These are phyloP conservation scores for Drosophila recens DNA, from an alignment of 2,888 invertebrate species.

Conservation along the genomic window DNA sequence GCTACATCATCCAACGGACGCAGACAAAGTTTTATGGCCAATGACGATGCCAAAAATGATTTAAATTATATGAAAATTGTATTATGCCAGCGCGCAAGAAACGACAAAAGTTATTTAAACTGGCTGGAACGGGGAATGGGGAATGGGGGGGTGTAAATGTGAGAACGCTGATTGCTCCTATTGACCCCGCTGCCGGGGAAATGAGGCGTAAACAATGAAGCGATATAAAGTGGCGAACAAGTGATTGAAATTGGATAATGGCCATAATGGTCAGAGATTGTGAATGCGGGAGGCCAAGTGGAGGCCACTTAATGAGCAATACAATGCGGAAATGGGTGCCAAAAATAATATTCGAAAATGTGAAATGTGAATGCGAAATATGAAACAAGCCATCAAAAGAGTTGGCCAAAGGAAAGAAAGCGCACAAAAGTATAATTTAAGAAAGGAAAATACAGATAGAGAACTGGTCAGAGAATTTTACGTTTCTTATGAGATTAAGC, in stretches of 20 bases:
- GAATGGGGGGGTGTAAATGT: background rate
- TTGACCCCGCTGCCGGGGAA: constrained; percentile 16
- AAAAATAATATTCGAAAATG: constrained; percentile 5
- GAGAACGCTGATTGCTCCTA: constrained; percentile 16
- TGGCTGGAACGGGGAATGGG: background rate
- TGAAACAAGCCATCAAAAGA: constrained; percentile 1
- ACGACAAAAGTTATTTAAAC: constrained; percentile 31
- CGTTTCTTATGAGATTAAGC: too few species aligned
- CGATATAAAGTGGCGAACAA: constrained; percentile 65
- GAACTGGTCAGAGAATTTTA: background rate
- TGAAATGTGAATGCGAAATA: background rate
- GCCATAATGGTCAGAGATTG: constrained; percentile 44
- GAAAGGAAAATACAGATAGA: background rate
- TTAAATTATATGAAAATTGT: constrained; percentile 77
- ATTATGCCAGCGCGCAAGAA: constrained; percentile 44
- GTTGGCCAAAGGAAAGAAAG: background rate
- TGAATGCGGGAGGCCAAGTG: constrained; percentile 21
- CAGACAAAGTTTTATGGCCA: constrained; percentile 71
- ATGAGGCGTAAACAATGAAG: constrained; percentile 63
- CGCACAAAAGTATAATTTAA: background rate
- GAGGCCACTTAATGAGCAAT: constrained; percentile 31
- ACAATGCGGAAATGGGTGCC: constrained; percentile 2
- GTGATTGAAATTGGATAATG: constrained; percentile 75
- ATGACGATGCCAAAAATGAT: constrained; percentile 64
- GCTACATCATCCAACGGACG: constrained; percentile 21